A percentile compares a stretch with the other conserved stretches of the same genome.
Evolutionary conservation across 1,140 invertebrate species (phyloP).

Genomic region (Dreissena rostriformis): DNA sequence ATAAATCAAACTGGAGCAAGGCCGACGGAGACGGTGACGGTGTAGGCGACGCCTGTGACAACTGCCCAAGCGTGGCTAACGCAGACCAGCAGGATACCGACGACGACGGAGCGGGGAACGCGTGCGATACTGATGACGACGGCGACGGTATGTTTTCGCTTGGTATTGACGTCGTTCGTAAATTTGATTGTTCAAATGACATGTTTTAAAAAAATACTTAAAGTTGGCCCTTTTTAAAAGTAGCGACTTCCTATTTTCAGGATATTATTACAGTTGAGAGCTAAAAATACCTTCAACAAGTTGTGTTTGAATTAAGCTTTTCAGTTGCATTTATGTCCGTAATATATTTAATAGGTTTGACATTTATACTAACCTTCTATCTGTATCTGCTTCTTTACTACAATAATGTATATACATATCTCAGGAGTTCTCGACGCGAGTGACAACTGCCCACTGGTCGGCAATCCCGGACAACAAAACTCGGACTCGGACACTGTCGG

Average conservation of each 20-base stretch:
- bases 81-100: conserved; percentile 48
- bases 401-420: background rate
- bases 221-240: background rate
- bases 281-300: background rate
- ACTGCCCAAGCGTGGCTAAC: conserved; percentile 38
- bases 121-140: conserved; percentile 92
- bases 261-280: too few species aligned
- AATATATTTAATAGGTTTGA: too few species aligned
- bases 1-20: conserved; percentile 56
- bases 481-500: conserved; percentile 88
- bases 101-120: conserved; percentile 84
- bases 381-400: too few species aligned
- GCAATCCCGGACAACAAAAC: conserved; percentile 89
- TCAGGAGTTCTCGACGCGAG: conserved; percentile 53
- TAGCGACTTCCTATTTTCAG: background rate
- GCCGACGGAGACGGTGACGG: conserved; percentile 60
- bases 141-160: conserved; percentile 84
- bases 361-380: too few species aligned
- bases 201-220: too few species aligned
- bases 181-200: too few species aligned
- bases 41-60: conserved; percentile 53
- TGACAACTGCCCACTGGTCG: conserved; percentile 88
- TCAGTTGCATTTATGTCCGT: too few species aligned
- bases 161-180: too few species aligned
- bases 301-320: too few species aligned